Base-by-base conservation (phyloP, 2,888 invertebrate species). In the Athrips mouffetella region DNA sequence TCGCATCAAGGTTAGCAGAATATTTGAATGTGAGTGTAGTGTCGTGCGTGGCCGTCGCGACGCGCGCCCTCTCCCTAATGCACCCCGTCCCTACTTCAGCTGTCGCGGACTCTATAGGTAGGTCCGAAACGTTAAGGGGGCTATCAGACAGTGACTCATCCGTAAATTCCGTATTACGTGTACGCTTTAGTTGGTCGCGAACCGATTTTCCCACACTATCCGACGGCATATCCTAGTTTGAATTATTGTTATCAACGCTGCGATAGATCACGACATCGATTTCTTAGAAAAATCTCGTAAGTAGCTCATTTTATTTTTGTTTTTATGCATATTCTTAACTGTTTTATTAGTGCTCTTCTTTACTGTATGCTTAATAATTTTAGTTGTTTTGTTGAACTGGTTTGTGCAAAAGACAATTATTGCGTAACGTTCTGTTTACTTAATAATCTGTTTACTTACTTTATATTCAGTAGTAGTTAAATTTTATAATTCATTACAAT, bases 1-100 rank as follows among this genome's bases (percentile, higher is more conserved):
- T 84, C 86, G 87, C 86, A 85, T 85, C 85, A 87, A 87, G 87
- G 87, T 87, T 86, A 87, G 87, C 81, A 76, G 80, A 81, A 83
- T 81, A 83, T 83, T 82, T 82, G 80, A 80, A 76, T 79, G 86
- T 85, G 86, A 86, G 87, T 87, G 87, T 79, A 71, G 85, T 86
- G 86, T 75, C 75, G 76, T 70, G 71, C 75, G 76, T 70, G 71
- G 60, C 56, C 51, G 49, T 40, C 52, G 64, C 66, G 18, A 15
- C 70, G 70, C 64, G 71, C 75, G 75, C 76, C 74, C 73, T 69
- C 75, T 74, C 76, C 74, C 73, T 69, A 67, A 73, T 73, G 69
- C 78, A 68, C 69, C 73, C n/a, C 78, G 20, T 3, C 67, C 63
- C 62, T 63, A 63, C 77, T 74, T 69, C 78, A 76, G 76, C 75